Evolutionary conservation across 2,888 invertebrate species (phyloP), one percentile per base, ranked within the genome.

Genomic region (Anthrax anthrax): DNA sequence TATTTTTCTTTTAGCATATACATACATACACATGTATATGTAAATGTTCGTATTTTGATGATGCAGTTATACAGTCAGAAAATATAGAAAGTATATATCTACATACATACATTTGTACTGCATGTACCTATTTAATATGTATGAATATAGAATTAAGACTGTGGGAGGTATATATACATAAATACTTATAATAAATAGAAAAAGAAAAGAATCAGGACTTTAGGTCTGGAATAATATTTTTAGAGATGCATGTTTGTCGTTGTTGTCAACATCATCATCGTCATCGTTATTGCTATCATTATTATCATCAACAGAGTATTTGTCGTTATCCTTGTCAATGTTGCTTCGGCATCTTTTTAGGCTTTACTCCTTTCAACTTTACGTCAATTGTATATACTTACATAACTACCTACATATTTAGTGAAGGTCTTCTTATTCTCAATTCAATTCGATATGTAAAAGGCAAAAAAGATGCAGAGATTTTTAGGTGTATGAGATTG

Each of bases 381-480:
- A 50, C 48, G 48, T 50, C 54, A 50, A 51, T 54, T 52, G 52
- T 52, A 48, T 51, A 50, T 52, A 50, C 50, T 54, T 52, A 51
- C 51, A 48, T 51, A 50, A 50, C 51, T 51, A 52, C 51, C 50
- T 50, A 49, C 48, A 50, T 51, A 40, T 41, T 45, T 37, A 45
- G 40, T 40, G 45, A 41, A 45, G 40, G 45, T 39, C 45, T 41
- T 45, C 45, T 45, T 45, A 45, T 45, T 23, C 23, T 23, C 23
- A 8, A 23, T 23, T 23, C 23, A 23, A 23, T 23, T 4, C 23
- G 8, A 8, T 23, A 23, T n/a, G n/a, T n/a, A n/a, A n/a, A n/a
- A n/a, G n/a, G n/a, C n/a, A n/a, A n/a, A n/a, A n/a, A n/a, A n/a
- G n/a, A n/a, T n/a, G n/a, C n/a, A n/a, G n/a, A n/a, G n/a, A n/a